Evolutionary conservation across 2,113 vertebrate species (phyloP).

Genomic region (Pipra filicauda): DNA sequence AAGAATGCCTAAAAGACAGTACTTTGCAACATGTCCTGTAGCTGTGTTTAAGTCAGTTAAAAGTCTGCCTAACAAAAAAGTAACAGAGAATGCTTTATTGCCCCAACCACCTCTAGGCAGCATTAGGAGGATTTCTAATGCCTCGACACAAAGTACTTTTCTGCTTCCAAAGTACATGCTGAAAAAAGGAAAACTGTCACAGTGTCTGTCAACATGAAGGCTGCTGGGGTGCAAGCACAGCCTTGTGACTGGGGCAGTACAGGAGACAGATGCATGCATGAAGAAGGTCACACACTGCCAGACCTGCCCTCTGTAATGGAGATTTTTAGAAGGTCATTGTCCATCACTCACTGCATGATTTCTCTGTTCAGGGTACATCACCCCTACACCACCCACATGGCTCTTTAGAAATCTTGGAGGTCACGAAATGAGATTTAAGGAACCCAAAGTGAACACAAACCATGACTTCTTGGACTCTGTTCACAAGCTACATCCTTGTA

Average conservation of each 20-base stretch:
- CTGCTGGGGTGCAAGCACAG: not conserved
- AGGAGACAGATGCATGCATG: not conserved
- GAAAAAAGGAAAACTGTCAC: not conserved
- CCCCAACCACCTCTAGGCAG: not conserved
- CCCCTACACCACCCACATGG: not conserved
- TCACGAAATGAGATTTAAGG: not conserved
- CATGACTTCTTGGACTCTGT: not conserved
- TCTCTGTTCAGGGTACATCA: not conserved
- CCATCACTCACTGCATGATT: not conserved
- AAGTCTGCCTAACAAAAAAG: not conserved
- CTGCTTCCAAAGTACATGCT: not conserved
- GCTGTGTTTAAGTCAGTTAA: not conserved
- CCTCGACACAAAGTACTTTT: not conserved
- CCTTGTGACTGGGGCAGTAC: not conserved
- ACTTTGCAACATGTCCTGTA: not conserved
- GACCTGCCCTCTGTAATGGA: not conserved
- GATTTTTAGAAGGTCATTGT: not conserved
- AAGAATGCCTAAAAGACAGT: not conserved
- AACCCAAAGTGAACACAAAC: not conserved
- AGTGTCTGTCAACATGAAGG: not conserved
- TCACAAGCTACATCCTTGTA: not conserved
- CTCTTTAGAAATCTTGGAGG: not conserved
- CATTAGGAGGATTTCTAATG: not conserved
- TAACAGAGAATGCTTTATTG: not conserved
- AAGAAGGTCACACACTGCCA: not conserved